phyloP scores from a whole-genome alignment of 2,797 vertebrate genomes.

The Dendrocincla tyrannina region DNA sequence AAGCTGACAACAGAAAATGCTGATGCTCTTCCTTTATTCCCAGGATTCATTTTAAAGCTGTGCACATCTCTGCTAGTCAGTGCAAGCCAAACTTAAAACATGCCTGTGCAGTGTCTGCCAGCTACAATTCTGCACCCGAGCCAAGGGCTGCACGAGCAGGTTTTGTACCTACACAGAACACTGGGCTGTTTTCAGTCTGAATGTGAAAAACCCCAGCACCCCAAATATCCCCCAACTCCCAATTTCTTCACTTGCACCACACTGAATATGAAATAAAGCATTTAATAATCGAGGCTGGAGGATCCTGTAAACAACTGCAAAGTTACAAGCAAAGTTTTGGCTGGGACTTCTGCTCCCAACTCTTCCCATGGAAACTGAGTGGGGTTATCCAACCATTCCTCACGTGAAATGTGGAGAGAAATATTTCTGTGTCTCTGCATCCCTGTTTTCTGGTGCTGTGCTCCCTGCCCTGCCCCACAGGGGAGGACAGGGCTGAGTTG shows the following conservation, averaged over 20 bases:
- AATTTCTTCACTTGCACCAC: not conserved
- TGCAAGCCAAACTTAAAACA: not conserved
- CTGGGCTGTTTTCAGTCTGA: not conserved
- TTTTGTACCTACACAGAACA: not conserved
- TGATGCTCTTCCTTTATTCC: not conserved
- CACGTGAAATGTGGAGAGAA: rapidly evolving
- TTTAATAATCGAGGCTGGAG: not conserved
- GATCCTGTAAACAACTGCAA: not conserved
- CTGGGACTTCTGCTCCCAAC: not conserved
- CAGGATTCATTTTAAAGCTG: not conserved
- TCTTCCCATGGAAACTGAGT: rapidly evolving
- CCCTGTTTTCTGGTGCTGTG: not conserved
- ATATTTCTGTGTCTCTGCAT: not conserved
- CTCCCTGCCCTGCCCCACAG: not conserved
- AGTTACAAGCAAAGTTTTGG: not conserved
- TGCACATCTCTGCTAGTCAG: not conserved
- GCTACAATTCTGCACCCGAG: not conserved
- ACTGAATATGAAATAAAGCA: rapidly evolving
- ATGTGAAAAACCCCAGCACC: not conserved
- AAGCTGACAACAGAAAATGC: not conserved
- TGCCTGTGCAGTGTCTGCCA: not conserved
- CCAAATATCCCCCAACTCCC: not conserved
- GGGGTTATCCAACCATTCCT: not conserved
- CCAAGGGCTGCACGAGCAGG: not conserved
- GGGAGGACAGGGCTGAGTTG: not conserved